Percentiles rank a stretch among this genome's conserved stretches.
phyloP scores from a whole-genome alignment of 2,888 invertebrate genomes.

The Tanytarsus gracilentus region DNA sequence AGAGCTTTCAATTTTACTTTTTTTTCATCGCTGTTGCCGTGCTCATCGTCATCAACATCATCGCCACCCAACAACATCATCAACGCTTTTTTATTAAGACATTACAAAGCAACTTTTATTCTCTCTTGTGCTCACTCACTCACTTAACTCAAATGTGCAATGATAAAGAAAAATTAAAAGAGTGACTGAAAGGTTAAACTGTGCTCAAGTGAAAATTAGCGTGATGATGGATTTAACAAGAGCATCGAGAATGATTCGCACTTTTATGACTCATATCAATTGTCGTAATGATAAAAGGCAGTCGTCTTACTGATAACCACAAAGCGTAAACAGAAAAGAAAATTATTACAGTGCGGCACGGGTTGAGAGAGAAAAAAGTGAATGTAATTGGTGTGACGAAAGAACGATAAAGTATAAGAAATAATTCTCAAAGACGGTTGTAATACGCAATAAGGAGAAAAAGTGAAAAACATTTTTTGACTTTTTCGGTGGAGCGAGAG shows the following conservation, averaged over 20 bases:
- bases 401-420: conserved; percentile 5
- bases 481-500: no score
- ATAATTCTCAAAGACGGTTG: conserved; percentile 1
- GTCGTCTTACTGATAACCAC: conserved; percentile 18
- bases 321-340: neutral
- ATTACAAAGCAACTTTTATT: conserved; percentile 6
- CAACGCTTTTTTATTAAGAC: conserved; percentile 2
- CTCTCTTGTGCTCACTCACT: neutral
- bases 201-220: neutral
- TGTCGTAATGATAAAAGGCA: conserved; percentile 22
- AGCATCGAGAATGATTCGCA: conserved; percentile 3
- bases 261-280: conserved; percentile 28
- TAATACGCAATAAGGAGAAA: conserved; percentile 10
- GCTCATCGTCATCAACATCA: neutral
- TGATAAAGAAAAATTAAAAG: neutral
- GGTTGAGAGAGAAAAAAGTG: conserved; percentile 3
- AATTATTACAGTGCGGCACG: neutral
- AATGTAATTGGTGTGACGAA: conserved; percentile 2
- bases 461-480: conserved; percentile 11
- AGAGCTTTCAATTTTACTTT: conserved; percentile 12
- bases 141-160: no score
- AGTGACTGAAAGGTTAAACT: conserved; percentile 6
- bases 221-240: conserved; percentile 11
- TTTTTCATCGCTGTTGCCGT: no score
- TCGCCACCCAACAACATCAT: no score